Evolutionary conservation across 2,888 invertebrate genomes (phyloP).

Genomic region (Deilephila elpenor): DNA sequence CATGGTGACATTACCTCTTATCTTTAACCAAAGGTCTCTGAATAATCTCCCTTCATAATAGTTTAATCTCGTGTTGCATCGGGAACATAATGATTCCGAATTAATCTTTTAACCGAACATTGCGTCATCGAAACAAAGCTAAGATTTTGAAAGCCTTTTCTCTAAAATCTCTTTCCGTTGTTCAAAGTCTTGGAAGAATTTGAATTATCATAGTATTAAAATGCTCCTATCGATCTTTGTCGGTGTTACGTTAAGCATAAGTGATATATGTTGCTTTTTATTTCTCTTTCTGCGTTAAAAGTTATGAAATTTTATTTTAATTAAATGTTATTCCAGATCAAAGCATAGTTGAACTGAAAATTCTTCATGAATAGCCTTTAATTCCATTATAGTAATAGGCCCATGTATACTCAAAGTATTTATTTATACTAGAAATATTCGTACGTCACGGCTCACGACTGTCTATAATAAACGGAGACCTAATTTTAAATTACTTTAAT

Average conservation of each 20-base stretch:
- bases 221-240: neutral
- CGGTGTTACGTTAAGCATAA: neutral
- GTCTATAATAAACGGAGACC: slow-evolving; percentile 25
- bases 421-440: slow-evolving; percentile 1
- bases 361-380: no score
- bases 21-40: slow-evolving; percentile 23
- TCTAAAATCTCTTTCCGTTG: slow-evolving; percentile 5
- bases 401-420: neutral
- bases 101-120: slow-evolving; percentile 17
- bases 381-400: neutral
- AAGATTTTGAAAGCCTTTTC: slow-evolving; percentile 7
- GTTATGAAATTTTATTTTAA: no score
- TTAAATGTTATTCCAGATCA: no score
- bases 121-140: neutral
- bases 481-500: slow-evolving; percentile 27
- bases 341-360: no score
- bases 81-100: slow-evolving; percentile 22
- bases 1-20: slow-evolving; percentile 23
- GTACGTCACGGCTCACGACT: slow-evolving; percentile 10
- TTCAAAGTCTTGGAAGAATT: neutral
- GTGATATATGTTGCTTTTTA: no score
- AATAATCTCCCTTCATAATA: slow-evolving; percentile 27
- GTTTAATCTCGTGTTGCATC: slow-evolving; percentile 24
- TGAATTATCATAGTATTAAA: neutral
- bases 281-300: no score